Evolutionary conservation across 2,888 invertebrate genomes (phyloP).

Genomic region (Galeopsomyia nigrocyanea): DNA sequence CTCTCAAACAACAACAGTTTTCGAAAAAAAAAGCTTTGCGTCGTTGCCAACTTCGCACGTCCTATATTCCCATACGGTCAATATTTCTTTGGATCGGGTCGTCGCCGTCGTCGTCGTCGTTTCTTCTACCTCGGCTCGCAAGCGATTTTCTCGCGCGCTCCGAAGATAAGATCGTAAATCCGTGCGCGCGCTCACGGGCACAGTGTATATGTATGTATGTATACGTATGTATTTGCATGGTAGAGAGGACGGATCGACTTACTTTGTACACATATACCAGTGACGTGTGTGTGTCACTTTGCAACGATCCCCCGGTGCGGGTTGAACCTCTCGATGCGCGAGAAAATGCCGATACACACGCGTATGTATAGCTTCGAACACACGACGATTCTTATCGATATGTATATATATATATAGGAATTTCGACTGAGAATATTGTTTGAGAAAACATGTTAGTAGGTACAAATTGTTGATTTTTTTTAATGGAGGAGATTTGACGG

Average conservation of each 20-base stretch:
- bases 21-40: too few relatives aligned
- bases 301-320: too few relatives aligned
- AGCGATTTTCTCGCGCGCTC: slow-evolving; percentile 44
- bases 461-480: too few relatives aligned
- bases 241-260: slow-evolving; percentile 4
- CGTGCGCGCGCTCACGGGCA: slow-evolving; percentile 13
- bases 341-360: background rate
- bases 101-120: background rate
- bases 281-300: too few relatives aligned
- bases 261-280: too few relatives aligned
- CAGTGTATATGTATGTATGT: slow-evolving; percentile 26
- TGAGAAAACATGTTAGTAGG: too few relatives aligned
- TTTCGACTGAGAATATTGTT: too few relatives aligned
- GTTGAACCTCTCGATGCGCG: background rate
- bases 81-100: background rate
- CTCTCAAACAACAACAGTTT: too few relatives aligned
- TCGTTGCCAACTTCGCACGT: background rate
- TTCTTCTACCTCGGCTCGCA: background rate
- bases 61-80: background rate
- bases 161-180: slow-evolving; percentile 45
- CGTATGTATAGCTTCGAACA: too few relatives aligned
- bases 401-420: too few relatives aligned
- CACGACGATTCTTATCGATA: too few relatives aligned
- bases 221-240: slow-evolving; percentile 26
- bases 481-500: too few relatives aligned